These are phyloP conservation scores for Ochropleura plecta DNA, from an alignment of 2,888 invertebrate genomes.

Conservation along the genomic window DNA sequence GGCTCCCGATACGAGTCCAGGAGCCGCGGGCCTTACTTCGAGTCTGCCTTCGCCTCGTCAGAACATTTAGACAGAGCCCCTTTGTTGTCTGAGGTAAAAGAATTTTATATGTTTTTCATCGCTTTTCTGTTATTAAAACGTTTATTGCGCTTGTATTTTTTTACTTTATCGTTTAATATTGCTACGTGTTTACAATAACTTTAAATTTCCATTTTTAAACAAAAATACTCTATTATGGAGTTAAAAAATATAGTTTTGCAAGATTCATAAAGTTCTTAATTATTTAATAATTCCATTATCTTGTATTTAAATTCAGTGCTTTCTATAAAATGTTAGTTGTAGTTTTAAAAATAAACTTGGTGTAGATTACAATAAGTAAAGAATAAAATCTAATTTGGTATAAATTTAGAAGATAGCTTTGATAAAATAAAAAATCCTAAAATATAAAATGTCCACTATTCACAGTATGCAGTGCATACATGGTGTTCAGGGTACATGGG, in stretches of 20 bases:
- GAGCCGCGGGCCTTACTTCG: slow-evolving; percentile 82
- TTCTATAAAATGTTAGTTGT: slow-evolving; percentile 5
- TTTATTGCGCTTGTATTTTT: slow-evolving; percentile 3
- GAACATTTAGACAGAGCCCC: slow-evolving; percentile 87
- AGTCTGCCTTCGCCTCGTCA: slow-evolving; percentile 86
- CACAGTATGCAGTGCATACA: too few relatives aligned
- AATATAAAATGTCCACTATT: background rate
- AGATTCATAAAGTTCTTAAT: slow-evolving; percentile 28
- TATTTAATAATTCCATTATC: background rate
- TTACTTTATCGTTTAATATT: slow-evolving; percentile 6
- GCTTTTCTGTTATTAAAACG: slow-evolving; percentile 3
- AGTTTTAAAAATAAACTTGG: background rate
- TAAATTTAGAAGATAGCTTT: background rate
- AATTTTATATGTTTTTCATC: slow-evolving; percentile 35
- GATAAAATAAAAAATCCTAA: background rate
- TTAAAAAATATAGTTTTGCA: background rate
- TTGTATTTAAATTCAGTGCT: background rate
- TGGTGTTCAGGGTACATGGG: too few relatives aligned
- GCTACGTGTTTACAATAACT: background rate
- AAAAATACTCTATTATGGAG: background rate
- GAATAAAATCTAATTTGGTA: background rate
- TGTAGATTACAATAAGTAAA: background rate
- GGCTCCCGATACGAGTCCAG: slow-evolving; percentile 83
- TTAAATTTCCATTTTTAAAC: background rate
- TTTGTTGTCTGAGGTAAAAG: slow-evolving; percentile 85